A percentile compares a stretch with the other conserved stretches of the same genome.
Conservation (phyloP, 2,888 invertebrate genomes). For the Brenthis daphne region DNA sequence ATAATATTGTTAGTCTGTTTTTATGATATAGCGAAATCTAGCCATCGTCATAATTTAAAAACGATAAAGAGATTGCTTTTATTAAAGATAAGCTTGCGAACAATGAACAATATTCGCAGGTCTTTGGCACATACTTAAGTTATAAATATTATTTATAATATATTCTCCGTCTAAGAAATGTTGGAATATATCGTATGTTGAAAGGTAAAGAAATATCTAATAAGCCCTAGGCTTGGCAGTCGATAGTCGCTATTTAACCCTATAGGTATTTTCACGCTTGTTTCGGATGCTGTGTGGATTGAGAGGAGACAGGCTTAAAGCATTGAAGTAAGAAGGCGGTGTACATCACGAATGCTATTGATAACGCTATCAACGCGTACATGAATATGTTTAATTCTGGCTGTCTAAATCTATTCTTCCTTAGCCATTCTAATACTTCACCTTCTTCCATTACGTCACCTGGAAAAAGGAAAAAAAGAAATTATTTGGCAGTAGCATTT, state of each 20-base stretch:
- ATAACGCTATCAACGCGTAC: constrained; percentile 94
- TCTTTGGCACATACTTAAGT: background rate
- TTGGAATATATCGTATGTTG: constrained; percentile 29
- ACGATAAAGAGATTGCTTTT: background rate
- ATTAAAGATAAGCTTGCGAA: background rate
- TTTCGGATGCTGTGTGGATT: constrained; percentile 84
- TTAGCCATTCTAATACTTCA: constrained; percentile 95
- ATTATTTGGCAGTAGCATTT: background rate
- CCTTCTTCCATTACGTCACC: constrained; percentile 92
- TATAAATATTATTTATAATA: background rate
- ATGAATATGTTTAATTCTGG: constrained; percentile 96
- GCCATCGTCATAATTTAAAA: constrained; percentile 15
- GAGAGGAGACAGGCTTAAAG: constrained; percentile 88
- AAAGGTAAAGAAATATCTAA: constrained; percentile 25
- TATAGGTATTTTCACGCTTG: constrained; percentile 79
- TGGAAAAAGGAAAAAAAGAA: constrained; percentile 60
- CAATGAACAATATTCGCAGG: background rate
- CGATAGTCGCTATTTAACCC: constrained; percentile 9
- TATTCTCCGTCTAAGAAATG: constrained; percentile 16
- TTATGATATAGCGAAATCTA: constrained; percentile 21
- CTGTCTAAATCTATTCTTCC: constrained; percentile 95
- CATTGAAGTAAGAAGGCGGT: constrained; percentile 95
- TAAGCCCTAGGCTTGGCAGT: constrained; percentile 29
- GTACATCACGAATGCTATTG: constrained; percentile 92
- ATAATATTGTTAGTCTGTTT: constrained; percentile 57